These are phyloP conservation scores for Pectinophora gossypiella DNA, from an alignment of 1,140 invertebrate genomes.

Conservation along the genomic window DNA sequence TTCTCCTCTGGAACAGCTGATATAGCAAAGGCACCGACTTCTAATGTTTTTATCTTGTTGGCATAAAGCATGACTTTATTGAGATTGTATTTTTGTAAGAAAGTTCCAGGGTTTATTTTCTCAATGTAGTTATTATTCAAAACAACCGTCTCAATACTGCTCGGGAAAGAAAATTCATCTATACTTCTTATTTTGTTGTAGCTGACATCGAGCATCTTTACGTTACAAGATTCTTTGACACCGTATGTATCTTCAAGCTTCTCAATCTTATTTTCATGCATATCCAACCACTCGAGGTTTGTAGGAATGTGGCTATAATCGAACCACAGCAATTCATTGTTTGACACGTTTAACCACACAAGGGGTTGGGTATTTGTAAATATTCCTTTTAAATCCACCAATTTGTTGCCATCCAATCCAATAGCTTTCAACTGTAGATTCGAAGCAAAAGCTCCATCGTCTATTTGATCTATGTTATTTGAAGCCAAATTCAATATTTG, in stretches of 20 bases:
- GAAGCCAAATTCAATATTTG: constrained; percentile 83
- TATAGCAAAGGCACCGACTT: constrained; percentile 83
- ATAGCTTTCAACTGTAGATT: constrained; percentile 81
- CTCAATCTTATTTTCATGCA: constrained; percentile 82
- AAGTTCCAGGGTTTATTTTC: constrained; percentile 83
- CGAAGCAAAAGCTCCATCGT: constrained; percentile 80
- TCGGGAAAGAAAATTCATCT: constrained; percentile 82
- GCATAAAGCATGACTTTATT: constrained; percentile 86
- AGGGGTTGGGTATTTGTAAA: constrained; percentile 81
- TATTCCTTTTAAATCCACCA: constrained; percentile 82
- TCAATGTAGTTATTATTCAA: constrained; percentile 87
- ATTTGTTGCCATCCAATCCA: constrained; percentile 81
- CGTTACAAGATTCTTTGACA: constrained; percentile 82
- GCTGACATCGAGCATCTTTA: constrained; percentile 88
- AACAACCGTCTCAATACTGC: constrained; percentile 84
- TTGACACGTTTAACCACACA: constrained; percentile 84
- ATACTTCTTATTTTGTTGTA: constrained; percentile 84
- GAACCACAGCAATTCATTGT: constrained; percentile 82
- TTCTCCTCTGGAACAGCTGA: constrained; percentile 79
- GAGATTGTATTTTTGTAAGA: constrained; percentile 82
- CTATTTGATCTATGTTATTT: constrained; percentile 81
- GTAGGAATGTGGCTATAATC: constrained; percentile 82
- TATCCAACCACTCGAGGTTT: constrained; percentile 83
- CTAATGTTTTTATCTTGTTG: constrained; percentile 85
- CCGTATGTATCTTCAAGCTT: constrained; percentile 86